phyloP scores from a whole-genome alignment of 2,113 vertebrate genomes.

The Lagenorhynchus albirostris region DNA sequence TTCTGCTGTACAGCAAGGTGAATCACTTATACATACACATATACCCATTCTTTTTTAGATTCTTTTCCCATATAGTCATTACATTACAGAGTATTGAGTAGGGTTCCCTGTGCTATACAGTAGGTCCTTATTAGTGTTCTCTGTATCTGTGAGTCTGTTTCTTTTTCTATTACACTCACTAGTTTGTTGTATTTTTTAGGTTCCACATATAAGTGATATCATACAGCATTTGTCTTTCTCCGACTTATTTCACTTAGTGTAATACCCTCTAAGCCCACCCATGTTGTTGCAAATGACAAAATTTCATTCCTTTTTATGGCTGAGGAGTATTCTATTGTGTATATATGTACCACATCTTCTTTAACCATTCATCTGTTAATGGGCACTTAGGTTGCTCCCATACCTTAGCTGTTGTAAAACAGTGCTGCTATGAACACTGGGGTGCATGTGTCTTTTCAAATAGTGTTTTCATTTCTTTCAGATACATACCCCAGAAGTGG shows the following conservation, averaged over 20 bases:
- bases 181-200: not conserved
- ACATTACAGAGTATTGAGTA: not conserved
- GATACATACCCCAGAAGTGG: not conserved
- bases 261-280: not conserved
- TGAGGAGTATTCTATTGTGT: not conserved
- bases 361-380: not conserved
- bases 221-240: not conserved
- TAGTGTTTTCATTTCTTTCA: not conserved
- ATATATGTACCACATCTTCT: not conserved
- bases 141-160: not conserved
- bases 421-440: not conserved
- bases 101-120: not conserved
- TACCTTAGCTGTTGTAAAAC: not conserved
- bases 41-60: not conserved
- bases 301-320: not conserved
- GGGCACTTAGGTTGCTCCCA: not conserved
- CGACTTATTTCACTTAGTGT: not conserved
- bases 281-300: not conserved
- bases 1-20: not conserved
- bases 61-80: not conserved
- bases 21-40: not conserved
- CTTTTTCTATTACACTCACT: not conserved
- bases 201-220: not conserved
- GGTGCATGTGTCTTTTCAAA: not conserved
- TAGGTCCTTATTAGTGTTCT: not conserved